Conservation (phyloP, 2,888 invertebrate species). For the Heliconius hortense region DNA sequence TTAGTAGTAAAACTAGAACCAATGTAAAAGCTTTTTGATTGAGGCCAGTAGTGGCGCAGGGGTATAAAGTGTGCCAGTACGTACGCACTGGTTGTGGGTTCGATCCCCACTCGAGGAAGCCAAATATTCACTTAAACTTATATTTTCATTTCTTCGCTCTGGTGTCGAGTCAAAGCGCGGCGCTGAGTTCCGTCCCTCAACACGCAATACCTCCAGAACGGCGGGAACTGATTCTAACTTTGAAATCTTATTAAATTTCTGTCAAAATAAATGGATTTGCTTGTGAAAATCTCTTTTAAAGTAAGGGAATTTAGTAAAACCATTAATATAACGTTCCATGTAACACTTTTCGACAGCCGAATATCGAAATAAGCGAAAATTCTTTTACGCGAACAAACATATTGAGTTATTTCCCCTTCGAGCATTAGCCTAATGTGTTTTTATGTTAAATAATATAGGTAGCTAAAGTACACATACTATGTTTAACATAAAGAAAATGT, state of each 20-base stretch:
- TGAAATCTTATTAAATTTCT: slow-evolving; percentile 5
- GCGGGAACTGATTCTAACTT: no score
- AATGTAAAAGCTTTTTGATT: no score
- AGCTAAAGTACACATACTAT: background rate
- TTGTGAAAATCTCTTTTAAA: slow-evolving; percentile 32
- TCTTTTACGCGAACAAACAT: slow-evolving; percentile 67
- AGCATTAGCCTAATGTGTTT: slow-evolving; percentile 15
- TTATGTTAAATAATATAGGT: slow-evolving; percentile 4
- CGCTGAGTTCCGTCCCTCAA: no score
- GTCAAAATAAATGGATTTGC: slow-evolving; percentile 32
- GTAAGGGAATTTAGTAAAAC: slow-evolving; percentile 52
- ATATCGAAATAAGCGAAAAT: slow-evolving; percentile 58
- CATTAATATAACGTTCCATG: slow-evolving; percentile 65
- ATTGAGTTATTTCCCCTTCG: slow-evolving; percentile 62
- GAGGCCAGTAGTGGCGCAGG: no score
- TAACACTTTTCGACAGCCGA: slow-evolving; percentile 67
- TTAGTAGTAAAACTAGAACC: background rate
- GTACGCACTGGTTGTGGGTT: no score
- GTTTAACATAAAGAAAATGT: background rate
- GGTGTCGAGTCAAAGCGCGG: no score
- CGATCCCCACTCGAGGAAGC: no score
- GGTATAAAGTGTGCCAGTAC: no score
- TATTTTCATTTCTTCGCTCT: no score
- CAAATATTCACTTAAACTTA: no score
- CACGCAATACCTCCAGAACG: no score